Conservation (phyloP, 2,888 invertebrate genomes). For the Oxytorus armatus region DNA sequence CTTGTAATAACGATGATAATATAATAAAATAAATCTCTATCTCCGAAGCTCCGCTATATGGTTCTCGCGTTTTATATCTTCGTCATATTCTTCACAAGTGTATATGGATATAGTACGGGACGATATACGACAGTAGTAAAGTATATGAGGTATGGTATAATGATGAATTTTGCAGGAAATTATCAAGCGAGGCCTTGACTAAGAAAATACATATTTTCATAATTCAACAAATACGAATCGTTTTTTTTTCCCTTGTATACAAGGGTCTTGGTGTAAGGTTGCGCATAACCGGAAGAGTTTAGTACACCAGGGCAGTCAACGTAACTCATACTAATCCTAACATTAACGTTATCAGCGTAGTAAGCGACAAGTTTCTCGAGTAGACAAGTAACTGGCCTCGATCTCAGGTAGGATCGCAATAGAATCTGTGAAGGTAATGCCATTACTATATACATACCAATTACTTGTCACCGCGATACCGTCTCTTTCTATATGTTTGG, state of each 20-base stretch:
- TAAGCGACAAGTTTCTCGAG: neutral
- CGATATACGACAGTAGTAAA: neutral
- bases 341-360: neutral
- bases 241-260: neutral
- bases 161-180: slow-evolving; percentile 36
- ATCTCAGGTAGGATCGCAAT: neutral
- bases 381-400: slow-evolving; percentile 1
- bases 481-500: neutral
- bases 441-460: neutral
- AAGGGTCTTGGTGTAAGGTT: slow-evolving; percentile 27
- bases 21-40: slow-evolving; percentile 34
- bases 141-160: slow-evolving; percentile 20
- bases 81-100: neutral
- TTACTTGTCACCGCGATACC: neutral
- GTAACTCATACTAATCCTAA: neutral
- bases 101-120: neutral
- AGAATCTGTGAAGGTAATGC: slow-evolving; percentile 4
- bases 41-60: slow-evolving; percentile 1
- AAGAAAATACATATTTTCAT: slow-evolving; percentile 48
- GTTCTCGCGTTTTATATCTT: slow-evolving; percentile 1
- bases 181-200: slow-evolving; percentile 30
- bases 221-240: slow-evolving; percentile 37
- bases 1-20: slow-evolving; percentile 32
- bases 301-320: neutral
- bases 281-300: slow-evolving; percentile 16